Percentiles rank a stretch among this genome's conserved stretches.
phyloP scores from a whole-genome alignment of 2,113 vertebrate species.

The Takifugu bimaculatus region DNA sequence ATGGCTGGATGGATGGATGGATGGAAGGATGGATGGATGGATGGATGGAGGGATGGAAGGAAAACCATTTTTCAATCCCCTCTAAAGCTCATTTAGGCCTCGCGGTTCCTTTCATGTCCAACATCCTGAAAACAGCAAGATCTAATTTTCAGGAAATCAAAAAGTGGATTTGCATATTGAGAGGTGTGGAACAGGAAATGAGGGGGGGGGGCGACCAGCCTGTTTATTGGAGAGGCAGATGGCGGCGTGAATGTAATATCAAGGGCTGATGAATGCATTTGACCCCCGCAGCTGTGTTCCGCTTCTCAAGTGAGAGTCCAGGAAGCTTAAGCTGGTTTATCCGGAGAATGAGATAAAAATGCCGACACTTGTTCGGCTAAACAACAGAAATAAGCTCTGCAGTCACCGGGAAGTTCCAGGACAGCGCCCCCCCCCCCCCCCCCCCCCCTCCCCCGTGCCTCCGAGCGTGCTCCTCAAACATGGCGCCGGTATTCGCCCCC shows the following conservation, averaged over 20 bases:
- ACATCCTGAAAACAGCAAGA: background rate
- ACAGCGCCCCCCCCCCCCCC: too few species aligned
- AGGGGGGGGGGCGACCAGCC: background rate
- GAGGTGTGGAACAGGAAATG: background rate
- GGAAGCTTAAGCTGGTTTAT: background rate
- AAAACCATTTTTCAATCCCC: too few species aligned
- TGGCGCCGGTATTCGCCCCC: conserved; percentile 8
- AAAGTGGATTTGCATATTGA: background rate
- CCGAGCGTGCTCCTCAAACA: conserved; percentile 2
- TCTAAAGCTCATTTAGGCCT: too few species aligned
- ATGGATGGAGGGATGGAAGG: too few species aligned
- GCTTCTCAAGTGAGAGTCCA: background rate
- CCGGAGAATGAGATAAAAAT: background rate
- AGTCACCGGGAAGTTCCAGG: too few species aligned
- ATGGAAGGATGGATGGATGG: too few species aligned
- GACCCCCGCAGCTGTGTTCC: conserved; percentile 3
- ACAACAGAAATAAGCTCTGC: background rate
- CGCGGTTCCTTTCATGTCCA: too few species aligned
- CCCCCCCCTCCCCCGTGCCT: too few species aligned
- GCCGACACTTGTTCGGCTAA: background rate
- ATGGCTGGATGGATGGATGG: too few species aligned
- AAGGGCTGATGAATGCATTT: conserved; percentile 13
- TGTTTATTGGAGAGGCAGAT: background rate
- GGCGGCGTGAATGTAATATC: conserved; percentile 1
- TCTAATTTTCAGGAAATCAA: background rate